These are phyloP conservation scores for Neodiprion lecontei DNA, from an alignment of 1,140 invertebrate genomes.

Conservation along the genomic window DNA sequence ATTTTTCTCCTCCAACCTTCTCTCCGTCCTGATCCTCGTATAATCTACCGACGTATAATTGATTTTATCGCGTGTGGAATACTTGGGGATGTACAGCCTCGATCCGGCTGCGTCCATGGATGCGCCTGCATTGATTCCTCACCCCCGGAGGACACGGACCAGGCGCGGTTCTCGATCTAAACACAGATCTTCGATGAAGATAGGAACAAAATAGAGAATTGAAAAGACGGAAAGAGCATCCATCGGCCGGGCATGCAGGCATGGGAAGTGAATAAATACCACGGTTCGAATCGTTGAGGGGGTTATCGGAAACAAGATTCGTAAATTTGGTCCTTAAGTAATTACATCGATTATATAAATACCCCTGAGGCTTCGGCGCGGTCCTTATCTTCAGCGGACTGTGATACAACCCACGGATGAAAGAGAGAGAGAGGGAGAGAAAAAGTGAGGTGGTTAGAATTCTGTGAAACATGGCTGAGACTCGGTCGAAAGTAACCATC, in stretches of 20 bases:
- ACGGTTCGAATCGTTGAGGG: no score
- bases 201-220: no score
- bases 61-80: conserved; percentile 2
- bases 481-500: no score
- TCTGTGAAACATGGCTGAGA: no score
- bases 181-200: background rate
- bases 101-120: background rate
- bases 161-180: background rate
- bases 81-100: background rate
- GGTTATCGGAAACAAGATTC: conserved; percentile 30
- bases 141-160: background rate
- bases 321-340: conserved; percentile 32
- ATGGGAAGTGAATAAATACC: no score
- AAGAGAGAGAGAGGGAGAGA: no score
- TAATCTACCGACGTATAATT: background rate
- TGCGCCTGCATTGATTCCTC: background rate
- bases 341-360: conserved; percentile 29
- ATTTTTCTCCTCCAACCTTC: background rate
- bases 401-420: no score
- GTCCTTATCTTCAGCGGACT: conserved; percentile 18
- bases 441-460: no score
- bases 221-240: no score
- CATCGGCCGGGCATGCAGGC: no score
- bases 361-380: conserved; percentile 8
- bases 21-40: background rate